These are phyloP conservation scores for Tauraco erythrolophus DNA, from an alignment of 2,113 vertebrate species.

Conservation along the genomic window DNA sequence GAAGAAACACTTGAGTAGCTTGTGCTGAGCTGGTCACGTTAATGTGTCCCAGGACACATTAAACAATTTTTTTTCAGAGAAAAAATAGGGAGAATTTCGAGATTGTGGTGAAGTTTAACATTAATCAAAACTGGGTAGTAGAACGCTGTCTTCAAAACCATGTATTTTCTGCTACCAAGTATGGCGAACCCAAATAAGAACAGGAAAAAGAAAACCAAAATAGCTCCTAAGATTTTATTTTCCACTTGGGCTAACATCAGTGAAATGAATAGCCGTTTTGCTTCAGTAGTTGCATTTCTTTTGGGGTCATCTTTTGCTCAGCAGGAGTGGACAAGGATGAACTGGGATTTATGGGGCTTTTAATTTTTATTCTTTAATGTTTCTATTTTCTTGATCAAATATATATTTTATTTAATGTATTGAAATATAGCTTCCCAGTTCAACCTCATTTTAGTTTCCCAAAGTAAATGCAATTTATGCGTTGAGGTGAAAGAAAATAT, in stretches of 20 bases:
- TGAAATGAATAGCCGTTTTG: neutral
- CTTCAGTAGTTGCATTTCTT: conserved; percentile 26
- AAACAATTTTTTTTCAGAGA: neutral
- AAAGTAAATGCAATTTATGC: neutral
- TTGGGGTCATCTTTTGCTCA: conserved; percentile 22
- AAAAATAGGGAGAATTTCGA: neutral
- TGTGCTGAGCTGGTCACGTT: neutral
- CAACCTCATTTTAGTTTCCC: neutral
- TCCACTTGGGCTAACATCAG: neutral
- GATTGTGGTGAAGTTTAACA: neutral
- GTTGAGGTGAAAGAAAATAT: neutral
- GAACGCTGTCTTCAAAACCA: neutral
- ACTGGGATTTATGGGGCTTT: conserved; percentile 13
- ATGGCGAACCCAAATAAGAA: neutral
- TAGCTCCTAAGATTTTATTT: neutral
- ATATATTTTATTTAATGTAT: conserved; percentile 33
- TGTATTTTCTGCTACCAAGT: neutral
- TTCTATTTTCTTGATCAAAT: conserved; percentile 52
- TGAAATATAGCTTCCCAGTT: neutral
- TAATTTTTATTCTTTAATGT: conserved; percentile 39
- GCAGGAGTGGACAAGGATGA: conserved; percentile 32
- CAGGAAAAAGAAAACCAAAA: neutral
- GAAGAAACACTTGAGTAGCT: neutral
- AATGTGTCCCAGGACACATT: neutral
- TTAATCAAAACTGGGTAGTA: neutral